A percentile compares a stretch with the other conserved stretches of the same genome.
Conservation (phyloP, 2,113 vertebrate species). For the Bufo bufo region DNA sequence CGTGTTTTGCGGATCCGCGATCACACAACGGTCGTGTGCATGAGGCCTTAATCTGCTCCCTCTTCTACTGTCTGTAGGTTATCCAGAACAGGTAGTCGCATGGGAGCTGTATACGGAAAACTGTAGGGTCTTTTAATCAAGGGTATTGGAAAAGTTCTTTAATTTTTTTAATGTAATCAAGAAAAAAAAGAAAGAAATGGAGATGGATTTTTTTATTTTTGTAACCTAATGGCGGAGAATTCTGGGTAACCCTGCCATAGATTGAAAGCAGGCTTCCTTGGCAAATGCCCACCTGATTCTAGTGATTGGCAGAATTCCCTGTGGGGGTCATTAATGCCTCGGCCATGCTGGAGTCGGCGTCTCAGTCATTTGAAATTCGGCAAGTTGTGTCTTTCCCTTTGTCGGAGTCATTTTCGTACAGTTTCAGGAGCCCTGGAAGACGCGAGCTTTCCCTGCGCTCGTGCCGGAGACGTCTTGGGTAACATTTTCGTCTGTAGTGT, state of each 20-base stretch:
- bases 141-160: too few relatives aligned
- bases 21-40: too few relatives aligned
- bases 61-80: background rate
- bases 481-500: background rate
- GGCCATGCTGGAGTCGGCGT: background rate
- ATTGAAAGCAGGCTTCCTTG: background rate
- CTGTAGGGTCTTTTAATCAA: too few relatives aligned
- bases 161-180: too few relatives aligned
- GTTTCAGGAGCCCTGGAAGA: background rate
- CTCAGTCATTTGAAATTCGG: slow-evolving; percentile 15
- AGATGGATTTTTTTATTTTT: too few relatives aligned
- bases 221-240: background rate
- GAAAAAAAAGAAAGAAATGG: too few relatives aligned
- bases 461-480: background rate
- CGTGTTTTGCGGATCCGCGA: too few relatives aligned
- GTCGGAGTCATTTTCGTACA: background rate
- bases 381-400: slow-evolving; percentile 14
- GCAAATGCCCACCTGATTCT: background rate
- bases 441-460: background rate
- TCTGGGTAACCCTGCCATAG: background rate
- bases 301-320: slow-evolving; percentile 2
- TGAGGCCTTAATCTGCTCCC: background rate
- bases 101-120: background rate
- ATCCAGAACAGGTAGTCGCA: too few relatives aligned
- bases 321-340: slow-evolving; percentile 11